Base-by-base conservation (phyloP, 2,113 vertebrate genomes). In the Carassius carassius region DNA sequence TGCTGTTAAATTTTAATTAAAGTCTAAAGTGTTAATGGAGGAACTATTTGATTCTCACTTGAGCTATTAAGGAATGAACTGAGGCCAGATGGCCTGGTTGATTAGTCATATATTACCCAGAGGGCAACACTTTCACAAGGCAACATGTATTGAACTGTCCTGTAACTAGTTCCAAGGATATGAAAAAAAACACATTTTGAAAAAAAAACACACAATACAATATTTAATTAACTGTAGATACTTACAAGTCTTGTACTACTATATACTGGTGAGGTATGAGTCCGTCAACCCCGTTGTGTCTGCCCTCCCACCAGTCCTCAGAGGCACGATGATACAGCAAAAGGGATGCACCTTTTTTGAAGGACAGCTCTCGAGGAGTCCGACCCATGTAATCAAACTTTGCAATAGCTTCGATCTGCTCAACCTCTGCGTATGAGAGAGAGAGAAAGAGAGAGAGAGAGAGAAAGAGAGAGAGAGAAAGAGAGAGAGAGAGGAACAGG, bases 241-340 rank as follows among this genome's bases (percentile, higher is more conserved):
- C 98, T 96, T 91, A 99, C 98, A 99, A 96, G 93, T 99, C 98
- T 88, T 99, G 98, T 49, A 99, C 98, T 37, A 99, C 98, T 4
- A 99, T 99, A 93, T 99, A 99, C 93, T 99, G 98, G 90, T 99
- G 98, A 8, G 98, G 98, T 86, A 99, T 99, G 88, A 99, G 96
- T 14, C 98, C 98, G 0, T 99, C 98, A 83, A 99, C 96, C 0
- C 98, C 98, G 0, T 99, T 99, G 87, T 99, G 98, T 1, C 98
- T 96, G 0, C 98, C 98, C 87, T 99, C 98, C 98, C 98, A 99
- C 98, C 98, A 99, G 93, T 99, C 98, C 62, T 99, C 97, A 0
- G 98, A 99, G 0, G 98, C 98, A 0, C 98, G 93, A 63, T 98
- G 98, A 90, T 99, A 99, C 21, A 99, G 93, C 63, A 99, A 96